Evolutionary conservation across 2,888 invertebrate species (phyloP), one percentile per base, ranked within the genome.

Genomic region (Heliconius hortense): DNA sequence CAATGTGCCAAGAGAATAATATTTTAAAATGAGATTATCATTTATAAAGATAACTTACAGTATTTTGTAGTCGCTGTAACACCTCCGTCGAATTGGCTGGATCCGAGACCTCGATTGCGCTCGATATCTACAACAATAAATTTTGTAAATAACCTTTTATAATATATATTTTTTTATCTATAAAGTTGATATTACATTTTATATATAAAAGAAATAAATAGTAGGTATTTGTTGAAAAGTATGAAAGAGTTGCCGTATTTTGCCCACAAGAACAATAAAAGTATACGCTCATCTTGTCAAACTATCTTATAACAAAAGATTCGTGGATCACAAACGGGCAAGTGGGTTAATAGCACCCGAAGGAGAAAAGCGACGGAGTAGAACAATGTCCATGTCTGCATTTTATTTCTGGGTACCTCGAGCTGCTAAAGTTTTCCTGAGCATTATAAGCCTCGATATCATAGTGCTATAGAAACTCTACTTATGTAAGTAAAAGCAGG

Each of bases 41-140:
- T 63, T 73, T 76, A 63, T 48, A 63, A 48, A 64, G 70, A 71
- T 70, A 63, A 88, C 91, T 90, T 84, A 93, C 93, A 59, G 90
- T 85, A 81, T 89, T 91, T 80, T 90, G 91, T 80, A 89, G 86
- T 76, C 89, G 90, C 59, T 90, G 88, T 80, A 91, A 84, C 79
- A 90, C 81, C 83, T 91, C 91, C 76, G 89, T 88, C 74, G 90
- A 86, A 82, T 91, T 91, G 84, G 89, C 89, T 72, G 89, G 89
- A 80, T 90, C 91, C 60, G 90, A 84, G 80, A 91, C 86, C 85
- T 92, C 92, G 79, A 92, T 86, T 74, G 91, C 90, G 75, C 88
- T 90, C 73, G 91, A 88, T 85, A 93, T 91, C 93, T 94, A 90
- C 81, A 92, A 90, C 87, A 92, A 90, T 88, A 88, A 90, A 84